Evolutionary conservation across 2,113 vertebrate genomes (phyloP).

Genomic region (Talpa occidentalis): DNA sequence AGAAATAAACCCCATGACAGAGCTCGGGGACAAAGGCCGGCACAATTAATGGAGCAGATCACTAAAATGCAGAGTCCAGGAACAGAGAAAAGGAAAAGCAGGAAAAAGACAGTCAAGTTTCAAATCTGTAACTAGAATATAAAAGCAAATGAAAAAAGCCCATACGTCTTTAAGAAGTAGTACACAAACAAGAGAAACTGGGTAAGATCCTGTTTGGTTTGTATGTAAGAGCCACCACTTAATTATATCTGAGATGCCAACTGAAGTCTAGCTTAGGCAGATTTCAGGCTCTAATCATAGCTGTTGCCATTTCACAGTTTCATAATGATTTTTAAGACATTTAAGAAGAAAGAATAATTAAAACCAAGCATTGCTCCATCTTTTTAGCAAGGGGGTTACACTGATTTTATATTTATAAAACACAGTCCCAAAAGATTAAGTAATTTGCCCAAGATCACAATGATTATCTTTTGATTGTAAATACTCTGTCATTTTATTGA

Average conservation of each 20-base stretch:
- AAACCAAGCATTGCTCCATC: neutral
- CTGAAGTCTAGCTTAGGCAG: neutral
- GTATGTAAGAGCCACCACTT: neutral
- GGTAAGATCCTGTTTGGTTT: neutral
- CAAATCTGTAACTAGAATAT: neutral
- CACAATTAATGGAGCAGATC: neutral
- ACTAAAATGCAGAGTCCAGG: neutral
- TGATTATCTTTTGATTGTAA: constrained; percentile 24
- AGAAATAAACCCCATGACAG: neutral
- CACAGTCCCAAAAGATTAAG: neutral
- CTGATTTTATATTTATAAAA: constrained; percentile 45
- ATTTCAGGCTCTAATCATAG: neutral
- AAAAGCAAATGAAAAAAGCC: neutral
- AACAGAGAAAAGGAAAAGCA: neutral
- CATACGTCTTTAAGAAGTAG: neutral
- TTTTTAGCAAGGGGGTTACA: neutral
- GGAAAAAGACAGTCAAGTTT: neutral
- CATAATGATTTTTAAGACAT: neutral
- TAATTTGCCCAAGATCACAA: neutral
- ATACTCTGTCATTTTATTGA: constrained; percentile 31
- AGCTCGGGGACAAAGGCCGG: neutral
- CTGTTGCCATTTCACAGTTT: neutral
- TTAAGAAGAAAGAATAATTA: constrained; percentile 3
- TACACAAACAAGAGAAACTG: neutral
- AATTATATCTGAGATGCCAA: neutral